Percentiles rank a stretch among this genome's conserved stretches.
phyloP scores from a whole-genome alignment of 2,888 invertebrate species.

The Darwinula stevensoni region DNA sequence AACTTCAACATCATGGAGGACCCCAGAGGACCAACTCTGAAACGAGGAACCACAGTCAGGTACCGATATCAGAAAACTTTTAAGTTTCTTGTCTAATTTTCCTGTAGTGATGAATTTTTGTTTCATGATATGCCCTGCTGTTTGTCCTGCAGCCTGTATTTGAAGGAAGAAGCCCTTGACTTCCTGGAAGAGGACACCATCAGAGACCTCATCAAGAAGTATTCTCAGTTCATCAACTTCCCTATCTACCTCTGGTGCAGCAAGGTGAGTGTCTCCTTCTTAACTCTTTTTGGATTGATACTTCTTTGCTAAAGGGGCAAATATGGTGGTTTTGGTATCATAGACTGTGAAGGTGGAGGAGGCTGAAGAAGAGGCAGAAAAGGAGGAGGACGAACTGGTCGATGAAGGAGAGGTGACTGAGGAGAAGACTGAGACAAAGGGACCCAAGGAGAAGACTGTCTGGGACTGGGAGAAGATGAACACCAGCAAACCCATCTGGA shows the following conservation, averaged over 20 bases:
- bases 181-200: conserved; percentile 78
- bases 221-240: conserved; percentile 99
- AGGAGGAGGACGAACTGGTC: conserved; percentile 18
- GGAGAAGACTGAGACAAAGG: conserved; percentile 40
- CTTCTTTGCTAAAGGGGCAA: not conserved
- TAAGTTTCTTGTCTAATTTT: not conserved
- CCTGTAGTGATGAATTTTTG: not conserved
- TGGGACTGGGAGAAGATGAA: conserved; percentile 97
- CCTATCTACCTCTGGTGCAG: conserved; percentile 81
- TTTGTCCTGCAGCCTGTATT: conserved; percentile 40
- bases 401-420: conserved; percentile 23
- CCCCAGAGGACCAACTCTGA: conserved; percentile 69
- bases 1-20: conserved; percentile 70
- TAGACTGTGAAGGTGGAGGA: conserved; percentile 25
- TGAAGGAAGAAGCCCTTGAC: conserved; percentile 92
- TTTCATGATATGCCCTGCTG: conserved; percentile 10
- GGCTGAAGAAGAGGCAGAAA: conserved; percentile 23
- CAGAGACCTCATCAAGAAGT: conserved; percentile 71
- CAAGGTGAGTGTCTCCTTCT: no score
- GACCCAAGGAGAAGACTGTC: conserved; percentile 67
- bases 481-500: conserved; percentile 96
- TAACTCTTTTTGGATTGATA: no score
- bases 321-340: conserved; percentile 21
- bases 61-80: conserved; percentile 17
- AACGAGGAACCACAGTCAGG: conserved; percentile 64